A percentile compares a stretch with the other conserved stretches of the same genome.
phyloP scores from a whole-genome alignment of 2,113 vertebrate species.

The Daboia siamensis region DNA sequence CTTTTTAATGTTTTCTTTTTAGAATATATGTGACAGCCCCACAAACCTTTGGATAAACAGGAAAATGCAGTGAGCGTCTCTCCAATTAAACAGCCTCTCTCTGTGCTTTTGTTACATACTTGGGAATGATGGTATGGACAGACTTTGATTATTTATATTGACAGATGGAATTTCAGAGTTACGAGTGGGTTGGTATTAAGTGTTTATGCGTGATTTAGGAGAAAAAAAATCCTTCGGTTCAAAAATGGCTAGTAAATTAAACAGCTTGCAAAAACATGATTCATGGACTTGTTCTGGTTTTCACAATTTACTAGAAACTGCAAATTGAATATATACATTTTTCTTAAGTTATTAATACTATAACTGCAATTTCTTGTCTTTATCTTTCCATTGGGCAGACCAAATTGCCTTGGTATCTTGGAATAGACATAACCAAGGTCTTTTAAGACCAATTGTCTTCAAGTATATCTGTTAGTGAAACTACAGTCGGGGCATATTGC shows the following conservation, averaged over 20 bases:
- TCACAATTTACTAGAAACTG: conserved; percentile 2
- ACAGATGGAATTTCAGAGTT: conserved; percentile 57
- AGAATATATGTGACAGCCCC: conserved; percentile 10
- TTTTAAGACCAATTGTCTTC: conserved; percentile 39
- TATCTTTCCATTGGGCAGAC: background rate
- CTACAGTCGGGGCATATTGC: conserved; percentile 59
- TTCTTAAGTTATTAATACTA: conserved; percentile 1
- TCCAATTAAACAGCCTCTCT: conserved; percentile 56
- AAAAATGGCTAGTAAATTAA: conserved; percentile 38
- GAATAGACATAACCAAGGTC: conserved; percentile 4
- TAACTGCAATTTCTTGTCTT: background rate
- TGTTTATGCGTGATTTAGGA: conserved; percentile 48
- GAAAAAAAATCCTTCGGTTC: conserved; percentile 17
- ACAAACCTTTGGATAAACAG: conserved; percentile 30
- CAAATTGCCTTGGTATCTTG: background rate
- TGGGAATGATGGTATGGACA: conserved; percentile 56
- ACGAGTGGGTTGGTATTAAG: conserved; percentile 49
- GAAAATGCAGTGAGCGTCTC: conserved; percentile 32
- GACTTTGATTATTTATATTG: conserved; percentile 55
- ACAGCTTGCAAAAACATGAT: conserved; percentile 36
- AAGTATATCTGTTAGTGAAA: background rate
- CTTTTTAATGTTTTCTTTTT: background rate
- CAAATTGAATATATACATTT: background rate
- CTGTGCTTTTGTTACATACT: conserved; percentile 51
- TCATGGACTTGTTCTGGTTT: conserved; percentile 38